Percentiles rank a stretch among this genome's conserved stretches.
phyloP scores from a whole-genome alignment of 2,113 vertebrate genomes.

The Scomber japonicus region DNA sequence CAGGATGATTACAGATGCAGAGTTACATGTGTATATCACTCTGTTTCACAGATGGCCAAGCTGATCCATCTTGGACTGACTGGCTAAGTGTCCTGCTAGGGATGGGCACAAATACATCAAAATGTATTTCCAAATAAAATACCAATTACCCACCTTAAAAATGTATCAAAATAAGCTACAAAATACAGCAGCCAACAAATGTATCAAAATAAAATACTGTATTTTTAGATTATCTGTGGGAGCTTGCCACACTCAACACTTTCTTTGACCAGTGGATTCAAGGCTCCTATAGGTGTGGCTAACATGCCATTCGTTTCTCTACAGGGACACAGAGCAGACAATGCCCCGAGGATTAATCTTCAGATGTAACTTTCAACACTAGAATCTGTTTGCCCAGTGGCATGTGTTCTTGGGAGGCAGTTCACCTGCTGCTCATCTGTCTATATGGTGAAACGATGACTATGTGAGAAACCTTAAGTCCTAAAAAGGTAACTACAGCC shows the following conservation, averaged over 20 bases:
- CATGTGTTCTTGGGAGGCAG: neutral
- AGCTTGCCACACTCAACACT: neutral
- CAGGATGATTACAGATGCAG: neutral
- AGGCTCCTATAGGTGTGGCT: constrained; percentile 28
- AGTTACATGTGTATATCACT: neutral
- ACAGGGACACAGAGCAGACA: constrained; percentile 35
- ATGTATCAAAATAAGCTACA: too few species aligned
- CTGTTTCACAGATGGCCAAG: too few species aligned
- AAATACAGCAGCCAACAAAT: too few species aligned
- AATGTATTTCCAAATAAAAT: too few species aligned
- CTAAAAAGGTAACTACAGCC: constrained; percentile 34
- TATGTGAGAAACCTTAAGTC: constrained; percentile 36
- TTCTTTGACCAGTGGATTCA: constrained; percentile 11
- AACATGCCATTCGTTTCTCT: constrained; percentile 45
- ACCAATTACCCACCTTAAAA: too few species aligned
- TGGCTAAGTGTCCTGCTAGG: neutral
- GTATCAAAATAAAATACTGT: too few species aligned
- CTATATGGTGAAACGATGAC: constrained; percentile 34
- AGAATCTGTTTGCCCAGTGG: constrained; percentile 43
- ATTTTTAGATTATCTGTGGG: too few species aligned
- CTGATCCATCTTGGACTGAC: neutral
- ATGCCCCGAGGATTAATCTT: constrained; percentile 51
- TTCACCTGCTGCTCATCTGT: constrained; percentile 54
- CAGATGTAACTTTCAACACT: constrained; percentile 33
- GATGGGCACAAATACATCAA: too few species aligned